Evolutionary conservation across 2,113 vertebrate species (phyloP).

Genomic region (Sapayoa aenigma): DNA sequence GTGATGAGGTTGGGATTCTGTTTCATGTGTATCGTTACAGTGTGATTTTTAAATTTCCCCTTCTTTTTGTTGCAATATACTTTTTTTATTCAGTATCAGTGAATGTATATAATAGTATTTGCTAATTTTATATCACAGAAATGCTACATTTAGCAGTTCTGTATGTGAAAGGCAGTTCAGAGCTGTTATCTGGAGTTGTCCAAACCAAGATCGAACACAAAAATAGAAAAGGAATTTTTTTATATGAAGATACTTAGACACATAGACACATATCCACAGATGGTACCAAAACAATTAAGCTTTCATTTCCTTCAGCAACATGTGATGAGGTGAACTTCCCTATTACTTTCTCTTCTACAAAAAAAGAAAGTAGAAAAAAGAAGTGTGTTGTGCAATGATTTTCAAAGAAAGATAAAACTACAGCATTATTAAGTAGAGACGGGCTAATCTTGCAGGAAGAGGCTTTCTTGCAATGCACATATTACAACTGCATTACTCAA

Average conservation of each 20-base stretch:
- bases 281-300: background rate
- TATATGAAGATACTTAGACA: background rate
- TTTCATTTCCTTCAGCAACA: background rate
- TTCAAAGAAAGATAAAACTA: background rate
- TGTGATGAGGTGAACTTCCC: background rate
- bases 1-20: background rate
- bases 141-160: background rate
- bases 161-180: background rate
- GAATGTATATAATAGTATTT: background rate
- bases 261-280: background rate
- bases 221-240: background rate
- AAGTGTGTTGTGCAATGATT: background rate
- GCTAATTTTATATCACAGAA: background rate
- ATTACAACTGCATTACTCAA: background rate
- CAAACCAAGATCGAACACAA: background rate
- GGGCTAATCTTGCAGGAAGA: background rate
- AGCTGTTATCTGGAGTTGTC: background rate
- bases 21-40: background rate
- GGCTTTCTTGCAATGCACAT: background rate
- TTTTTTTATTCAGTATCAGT: background rate
- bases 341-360: background rate
- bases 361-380: background rate
- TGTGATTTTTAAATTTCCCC: background rate
- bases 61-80: background rate
- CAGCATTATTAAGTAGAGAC: background rate